Evolutionary conservation across 2,888 invertebrate species (phyloP).

Genomic region (Dynastes grantii): DNA sequence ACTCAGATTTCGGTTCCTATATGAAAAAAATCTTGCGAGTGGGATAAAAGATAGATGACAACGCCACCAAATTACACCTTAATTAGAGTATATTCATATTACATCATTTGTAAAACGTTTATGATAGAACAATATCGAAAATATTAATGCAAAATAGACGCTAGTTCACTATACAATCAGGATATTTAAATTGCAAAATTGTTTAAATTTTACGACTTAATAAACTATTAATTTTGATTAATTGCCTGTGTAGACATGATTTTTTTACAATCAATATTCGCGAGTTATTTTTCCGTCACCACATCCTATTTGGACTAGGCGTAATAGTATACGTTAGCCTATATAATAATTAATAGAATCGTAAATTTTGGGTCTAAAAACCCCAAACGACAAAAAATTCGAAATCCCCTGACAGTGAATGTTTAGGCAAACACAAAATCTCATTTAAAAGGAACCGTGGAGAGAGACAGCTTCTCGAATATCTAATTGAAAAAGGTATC

Average conservation of each 20-base stretch:
- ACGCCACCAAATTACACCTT: constrained; percentile 29
- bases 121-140: neutral
- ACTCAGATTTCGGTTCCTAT: too few relatives aligned
- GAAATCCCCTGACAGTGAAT: too few relatives aligned
- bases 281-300: constrained; percentile 32
- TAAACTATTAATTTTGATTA: constrained; percentile 32
- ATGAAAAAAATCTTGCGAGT: too few relatives aligned
- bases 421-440: too few relatives aligned
- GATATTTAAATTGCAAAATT: constrained; percentile 13
- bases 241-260: constrained; percentile 17
- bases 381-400: too few relatives aligned
- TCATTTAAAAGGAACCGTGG: too few relatives aligned
- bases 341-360: neutral
- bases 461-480: too few relatives aligned
- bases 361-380: neutral
- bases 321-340: neutral
- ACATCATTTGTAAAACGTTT: constrained; percentile 27
- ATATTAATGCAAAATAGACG: neutral
- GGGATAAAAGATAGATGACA: neutral
- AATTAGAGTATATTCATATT: constrained; percentile 1
- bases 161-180: neutral
- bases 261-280: constrained; percentile 16
- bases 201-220: constrained; percentile 18
- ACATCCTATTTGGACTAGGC: constrained; percentile 20
- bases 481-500: too few relatives aligned